phyloP scores from a whole-genome alignment of 2,113 vertebrate species.

The Chlamydotis undulata region DNA sequence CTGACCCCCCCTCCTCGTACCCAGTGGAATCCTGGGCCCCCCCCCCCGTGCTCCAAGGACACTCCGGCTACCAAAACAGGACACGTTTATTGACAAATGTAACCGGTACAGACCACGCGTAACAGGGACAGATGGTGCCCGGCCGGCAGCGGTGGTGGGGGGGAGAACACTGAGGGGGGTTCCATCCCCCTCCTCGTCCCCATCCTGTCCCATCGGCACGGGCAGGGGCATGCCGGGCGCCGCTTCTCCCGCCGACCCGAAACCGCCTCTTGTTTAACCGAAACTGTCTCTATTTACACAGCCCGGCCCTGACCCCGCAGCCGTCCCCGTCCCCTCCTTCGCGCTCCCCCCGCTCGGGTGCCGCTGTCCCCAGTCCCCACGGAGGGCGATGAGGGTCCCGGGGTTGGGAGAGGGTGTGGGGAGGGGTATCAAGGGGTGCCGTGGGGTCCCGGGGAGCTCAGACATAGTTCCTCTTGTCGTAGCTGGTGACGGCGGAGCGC shows the following conservation, averaged over 20 bases:
- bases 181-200: neutral
- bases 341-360: neutral
- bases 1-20: no score
- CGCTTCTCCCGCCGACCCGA: neutral
- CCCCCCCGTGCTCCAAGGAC: neutral
- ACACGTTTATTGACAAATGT: constrained; percentile 62
- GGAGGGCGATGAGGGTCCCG: neutral
- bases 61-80: constrained; percentile 19
- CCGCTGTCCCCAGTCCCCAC: neutral
- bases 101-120: constrained; percentile 41
- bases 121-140: constrained; percentile 13
- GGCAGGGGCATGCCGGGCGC: neutral
- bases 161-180: neutral
- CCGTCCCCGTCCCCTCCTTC: neutral
- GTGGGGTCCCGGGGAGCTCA: constrained; percentile 59
- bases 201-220: neutral
- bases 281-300: constrained; percentile 49
- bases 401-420: neutral
- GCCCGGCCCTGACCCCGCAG: constrained; percentile 4
- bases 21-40: no score
- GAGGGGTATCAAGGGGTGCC: neutral
- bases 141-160: neutral
- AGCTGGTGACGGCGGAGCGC: constrained; percentile 78
- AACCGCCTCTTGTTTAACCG: constrained; percentile 40
- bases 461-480: constrained; percentile 92